phyloP scores from a whole-genome alignment of 2,888 invertebrate genomes.

The Melanargia galathea region DNA sequence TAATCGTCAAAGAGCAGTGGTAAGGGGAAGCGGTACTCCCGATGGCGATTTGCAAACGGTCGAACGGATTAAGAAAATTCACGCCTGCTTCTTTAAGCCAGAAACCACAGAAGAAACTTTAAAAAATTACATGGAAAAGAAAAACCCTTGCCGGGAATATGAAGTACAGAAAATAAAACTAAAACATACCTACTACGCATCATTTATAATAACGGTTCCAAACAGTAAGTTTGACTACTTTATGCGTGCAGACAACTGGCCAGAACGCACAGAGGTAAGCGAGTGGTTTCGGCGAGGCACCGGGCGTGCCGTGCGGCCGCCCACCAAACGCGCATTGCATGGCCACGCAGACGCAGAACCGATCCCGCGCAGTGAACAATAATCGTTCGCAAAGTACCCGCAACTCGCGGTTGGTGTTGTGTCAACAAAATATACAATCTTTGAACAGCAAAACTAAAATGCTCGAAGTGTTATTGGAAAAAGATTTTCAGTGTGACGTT shows the following conservation, averaged over 20 bases:
- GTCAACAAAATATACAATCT: background rate
- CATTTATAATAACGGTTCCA: background rate
- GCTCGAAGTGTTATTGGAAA: background rate
- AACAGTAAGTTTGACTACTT: background rate
- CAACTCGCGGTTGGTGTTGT: too few relatives aligned
- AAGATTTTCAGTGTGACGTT: background rate
- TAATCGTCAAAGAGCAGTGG: background rate
- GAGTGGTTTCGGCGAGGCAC: slow-evolving; percentile 6
- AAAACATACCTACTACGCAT: background rate
- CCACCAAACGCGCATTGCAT: background rate
- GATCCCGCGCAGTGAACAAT: background rate
- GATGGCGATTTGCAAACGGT: background rate
- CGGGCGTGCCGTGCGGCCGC: slow-evolving; percentile 3
- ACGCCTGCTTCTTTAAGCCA: background rate
- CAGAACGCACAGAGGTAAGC: background rate
- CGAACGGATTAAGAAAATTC: background rate
- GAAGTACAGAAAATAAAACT: background rate
- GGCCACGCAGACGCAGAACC: background rate
- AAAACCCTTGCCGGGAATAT: background rate
- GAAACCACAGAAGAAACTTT: background rate
- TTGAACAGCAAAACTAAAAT: slow-evolving; percentile 2
- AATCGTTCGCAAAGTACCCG: background rate
- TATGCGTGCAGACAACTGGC: background rate
- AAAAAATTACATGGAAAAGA: background rate
- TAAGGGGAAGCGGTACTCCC: background rate